Conservation (phyloP, 2,888 invertebrate species). For the Ormyrus nitidulus region DNA sequence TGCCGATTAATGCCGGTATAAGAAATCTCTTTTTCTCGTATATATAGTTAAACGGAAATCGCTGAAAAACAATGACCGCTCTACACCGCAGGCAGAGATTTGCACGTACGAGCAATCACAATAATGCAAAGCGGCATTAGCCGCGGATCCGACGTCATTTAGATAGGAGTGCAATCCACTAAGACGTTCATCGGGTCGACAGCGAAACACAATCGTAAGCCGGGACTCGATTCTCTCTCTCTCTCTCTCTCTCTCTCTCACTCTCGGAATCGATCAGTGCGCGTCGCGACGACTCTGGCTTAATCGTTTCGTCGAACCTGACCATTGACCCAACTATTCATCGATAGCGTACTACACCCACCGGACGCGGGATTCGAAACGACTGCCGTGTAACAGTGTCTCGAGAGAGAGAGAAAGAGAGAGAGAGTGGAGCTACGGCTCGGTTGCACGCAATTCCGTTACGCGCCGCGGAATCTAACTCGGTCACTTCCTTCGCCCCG, state of each 20-base stretch:
- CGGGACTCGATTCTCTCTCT: background rate
- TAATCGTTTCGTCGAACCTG: conserved; percentile 52
- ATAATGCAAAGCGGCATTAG: background rate
- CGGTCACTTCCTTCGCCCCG: conserved; percentile 40
- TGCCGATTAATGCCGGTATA: no score
- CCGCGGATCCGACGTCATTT: conserved; percentile 11
- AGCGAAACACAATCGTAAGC: conserved; percentile 19
- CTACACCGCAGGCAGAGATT: background rate
- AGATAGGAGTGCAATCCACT: background rate
- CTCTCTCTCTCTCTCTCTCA: conserved; percentile 15
- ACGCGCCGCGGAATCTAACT: conserved; percentile 52
- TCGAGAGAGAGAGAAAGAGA: conserved; percentile 12
- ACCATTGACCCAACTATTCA: conserved; percentile 51
- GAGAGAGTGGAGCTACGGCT: conserved; percentile 10
- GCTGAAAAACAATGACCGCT: no score
- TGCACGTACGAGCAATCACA: background rate
- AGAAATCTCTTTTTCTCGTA: no score
- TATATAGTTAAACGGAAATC: no score
- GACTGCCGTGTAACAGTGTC: background rate
- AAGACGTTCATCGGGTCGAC: conserved; percentile 18
- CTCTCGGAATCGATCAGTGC: conserved; percentile 29
- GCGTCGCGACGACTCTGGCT: conserved; percentile 29
- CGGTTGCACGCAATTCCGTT: conserved; percentile 42
- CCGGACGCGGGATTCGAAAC: conserved; percentile 41
- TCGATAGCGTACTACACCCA: conserved; percentile 39